phyloP scores from a whole-genome alignment of 2,797 vertebrate genomes.

The Iguana delicatissima region DNA sequence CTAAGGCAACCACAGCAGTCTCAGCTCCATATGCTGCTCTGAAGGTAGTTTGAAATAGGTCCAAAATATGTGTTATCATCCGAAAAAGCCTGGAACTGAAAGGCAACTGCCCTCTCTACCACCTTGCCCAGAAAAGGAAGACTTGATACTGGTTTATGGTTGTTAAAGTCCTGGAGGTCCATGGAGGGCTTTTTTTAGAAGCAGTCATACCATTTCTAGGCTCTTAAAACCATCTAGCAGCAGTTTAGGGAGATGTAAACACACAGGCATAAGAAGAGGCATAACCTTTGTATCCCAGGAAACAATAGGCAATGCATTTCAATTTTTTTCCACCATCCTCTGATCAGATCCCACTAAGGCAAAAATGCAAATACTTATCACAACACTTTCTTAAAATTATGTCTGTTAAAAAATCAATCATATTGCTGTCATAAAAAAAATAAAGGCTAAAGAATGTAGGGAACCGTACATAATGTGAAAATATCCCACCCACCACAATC shows the following conservation, averaged over 20 bases:
- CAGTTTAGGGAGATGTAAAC: constrained; percentile 23
- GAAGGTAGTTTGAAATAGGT: no score
- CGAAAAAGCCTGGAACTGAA: no score
- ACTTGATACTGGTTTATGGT: no score
- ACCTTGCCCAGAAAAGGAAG: no score
- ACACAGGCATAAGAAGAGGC: constrained; percentile 28
- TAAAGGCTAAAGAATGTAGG: neutral
- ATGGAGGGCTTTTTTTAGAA: no score
- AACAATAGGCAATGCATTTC: neutral
- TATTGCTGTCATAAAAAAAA: neutral
- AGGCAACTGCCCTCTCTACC: no score
- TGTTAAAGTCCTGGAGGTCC: no score
- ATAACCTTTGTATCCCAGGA: neutral
- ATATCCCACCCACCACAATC: neutral
- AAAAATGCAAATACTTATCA: neutral
- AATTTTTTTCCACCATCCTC: neutral
- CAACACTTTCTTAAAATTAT: neutral
- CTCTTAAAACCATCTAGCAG: constrained; percentile 4
- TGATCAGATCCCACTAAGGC: neutral
- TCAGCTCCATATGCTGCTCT: no score
- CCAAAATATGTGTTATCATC: no score
- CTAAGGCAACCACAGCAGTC: no score
- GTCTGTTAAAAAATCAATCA: neutral
- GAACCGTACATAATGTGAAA: neutral
- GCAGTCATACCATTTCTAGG: constrained; percentile 26